These are phyloP conservation scores for Chamaea fasciata DNA, from an alignment of 2,113 vertebrate species.

Conservation along the genomic window DNA sequence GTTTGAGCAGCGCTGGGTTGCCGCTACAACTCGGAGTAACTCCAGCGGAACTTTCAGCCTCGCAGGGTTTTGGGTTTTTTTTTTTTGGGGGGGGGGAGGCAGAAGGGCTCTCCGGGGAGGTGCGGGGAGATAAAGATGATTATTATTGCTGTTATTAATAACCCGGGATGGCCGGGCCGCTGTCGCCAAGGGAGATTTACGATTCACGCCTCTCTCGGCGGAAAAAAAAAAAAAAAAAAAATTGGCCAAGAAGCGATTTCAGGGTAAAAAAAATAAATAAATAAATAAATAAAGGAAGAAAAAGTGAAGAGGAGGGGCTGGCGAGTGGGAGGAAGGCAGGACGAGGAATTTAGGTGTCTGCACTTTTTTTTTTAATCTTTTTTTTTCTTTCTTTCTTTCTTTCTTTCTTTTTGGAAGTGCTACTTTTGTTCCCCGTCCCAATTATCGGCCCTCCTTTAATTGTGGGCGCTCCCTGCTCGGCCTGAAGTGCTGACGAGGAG, in stretches of 20 bases:
- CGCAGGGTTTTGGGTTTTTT: no score
- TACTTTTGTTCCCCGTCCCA: not conserved
- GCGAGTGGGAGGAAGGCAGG: conserved; percentile 81
- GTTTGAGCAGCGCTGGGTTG: not conserved
- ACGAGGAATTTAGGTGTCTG: conserved; percentile 85
- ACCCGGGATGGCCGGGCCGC: not conserved
- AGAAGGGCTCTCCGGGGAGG: not conserved
- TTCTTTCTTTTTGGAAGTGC: not conserved
- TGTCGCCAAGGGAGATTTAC: conserved; percentile 81
- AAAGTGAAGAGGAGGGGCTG: conserved; percentile 71
- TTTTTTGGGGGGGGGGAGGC: not conserved
- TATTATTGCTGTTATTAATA: conserved; percentile 63
- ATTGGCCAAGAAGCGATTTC: conserved; percentile 74
- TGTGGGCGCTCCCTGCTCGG: not conserved
- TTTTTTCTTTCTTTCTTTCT: no score
- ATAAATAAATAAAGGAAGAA: not conserved
- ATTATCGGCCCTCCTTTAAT: not conserved
- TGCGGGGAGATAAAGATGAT: not conserved
- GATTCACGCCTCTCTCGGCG: not conserved
- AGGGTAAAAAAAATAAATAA: not conserved
- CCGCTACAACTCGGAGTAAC: not conserved
- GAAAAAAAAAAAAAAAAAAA: conserved; percentile 25
- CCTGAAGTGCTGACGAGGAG: conserved; percentile 25
- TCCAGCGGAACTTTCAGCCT: not conserved
- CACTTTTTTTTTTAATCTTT: conserved; percentile 54